Evolutionary conservation across 2,888 invertebrate genomes (phyloP).

Genomic region (Cheilosia scutellata): DNA sequence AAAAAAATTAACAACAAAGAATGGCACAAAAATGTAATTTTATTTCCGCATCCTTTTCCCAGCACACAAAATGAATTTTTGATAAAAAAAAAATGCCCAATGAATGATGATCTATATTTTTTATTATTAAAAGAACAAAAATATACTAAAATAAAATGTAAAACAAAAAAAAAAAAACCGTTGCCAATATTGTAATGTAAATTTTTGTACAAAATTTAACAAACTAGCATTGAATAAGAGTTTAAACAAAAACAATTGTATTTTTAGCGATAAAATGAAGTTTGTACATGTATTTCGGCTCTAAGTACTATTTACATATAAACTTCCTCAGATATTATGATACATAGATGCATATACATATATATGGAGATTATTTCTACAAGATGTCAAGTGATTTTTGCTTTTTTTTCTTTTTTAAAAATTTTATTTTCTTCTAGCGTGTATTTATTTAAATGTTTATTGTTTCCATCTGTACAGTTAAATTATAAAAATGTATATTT

Average conservation of each 20-base stretch:
- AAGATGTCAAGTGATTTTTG: slow-evolving; percentile 66
- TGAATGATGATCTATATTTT: slow-evolving; percentile 40
- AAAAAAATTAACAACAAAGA: slow-evolving; percentile 4
- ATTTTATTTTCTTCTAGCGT: slow-evolving; percentile 25
- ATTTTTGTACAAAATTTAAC: slow-evolving; percentile 75
- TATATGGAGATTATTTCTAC: slow-evolving; percentile 55
- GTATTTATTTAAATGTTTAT: slow-evolving; percentile 51
- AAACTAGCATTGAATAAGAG: slow-evolving; percentile 63
- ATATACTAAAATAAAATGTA: slow-evolving; percentile 14
- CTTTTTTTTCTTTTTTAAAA: slow-evolving; percentile 1
- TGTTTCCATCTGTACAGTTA: slow-evolving; percentile 61
- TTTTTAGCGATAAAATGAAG: slow-evolving; percentile 45
- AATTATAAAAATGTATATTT: slow-evolving; percentile 43
- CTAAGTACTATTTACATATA: slow-evolving; percentile 52
- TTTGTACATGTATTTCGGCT: slow-evolving; percentile 61
- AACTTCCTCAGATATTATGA: slow-evolving; percentile 33
- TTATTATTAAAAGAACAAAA: slow-evolving; percentile 44
- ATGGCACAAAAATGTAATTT: slow-evolving; percentile 65
- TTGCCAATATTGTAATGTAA: slow-evolving; percentile 75
- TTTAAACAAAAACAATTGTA: slow-evolving; percentile 41
- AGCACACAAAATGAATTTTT: slow-evolving; percentile 57
- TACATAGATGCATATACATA: slow-evolving; percentile 21
- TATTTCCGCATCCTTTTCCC: slow-evolving; percentile 22
- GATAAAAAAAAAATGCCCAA: slow-evolving; percentile 30
- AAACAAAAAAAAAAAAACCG: slow-evolving; percentile 49